A percentile compares a stretch with the other conserved stretches of the same genome.
phyloP scores from a whole-genome alignment of 2,888 invertebrate species.

The Patella caerulea region DNA sequence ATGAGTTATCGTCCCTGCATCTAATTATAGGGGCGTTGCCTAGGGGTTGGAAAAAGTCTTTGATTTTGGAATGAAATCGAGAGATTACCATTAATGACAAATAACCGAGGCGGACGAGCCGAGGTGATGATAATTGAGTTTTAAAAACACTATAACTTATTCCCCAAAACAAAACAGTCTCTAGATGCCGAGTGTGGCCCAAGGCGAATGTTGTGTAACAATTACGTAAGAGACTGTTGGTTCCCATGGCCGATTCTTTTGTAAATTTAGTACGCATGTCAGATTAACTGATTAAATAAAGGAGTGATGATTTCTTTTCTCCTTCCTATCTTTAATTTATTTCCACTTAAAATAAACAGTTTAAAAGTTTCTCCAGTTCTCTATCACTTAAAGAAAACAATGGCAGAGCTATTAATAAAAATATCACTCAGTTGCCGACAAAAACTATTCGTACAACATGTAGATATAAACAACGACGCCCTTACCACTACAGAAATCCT shows the following conservation, averaged over 20 bases:
- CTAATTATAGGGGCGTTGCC: not conserved
- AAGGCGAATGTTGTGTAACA: not conserved
- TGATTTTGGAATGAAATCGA: not conserved
- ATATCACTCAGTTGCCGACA: not conserved
- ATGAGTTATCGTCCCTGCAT: not conserved
- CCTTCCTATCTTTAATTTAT: not conserved
- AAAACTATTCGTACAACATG: no score
- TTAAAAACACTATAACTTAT: not conserved
- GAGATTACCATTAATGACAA: not conserved
- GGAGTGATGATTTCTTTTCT: not conserved
- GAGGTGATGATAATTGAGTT: not conserved
- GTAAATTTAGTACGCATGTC: not conserved
- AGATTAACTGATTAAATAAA: not conserved
- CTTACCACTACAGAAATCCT: no score
- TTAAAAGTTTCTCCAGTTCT: not conserved
- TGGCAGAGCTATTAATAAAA: not conserved
- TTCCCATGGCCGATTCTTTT: not conserved
- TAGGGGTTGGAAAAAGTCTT: not conserved
- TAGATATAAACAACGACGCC: no score
- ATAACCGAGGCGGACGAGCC: not conserved
- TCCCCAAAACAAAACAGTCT: not conserved
- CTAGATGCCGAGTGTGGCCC: not conserved
- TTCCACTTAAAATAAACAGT: slow-evolving; percentile 1
- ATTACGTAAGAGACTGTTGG: not conserved
- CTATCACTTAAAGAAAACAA: not conserved